Base-by-base conservation (phyloP, 2,113 vertebrate species). In the Plotosus lineatus region DNA sequence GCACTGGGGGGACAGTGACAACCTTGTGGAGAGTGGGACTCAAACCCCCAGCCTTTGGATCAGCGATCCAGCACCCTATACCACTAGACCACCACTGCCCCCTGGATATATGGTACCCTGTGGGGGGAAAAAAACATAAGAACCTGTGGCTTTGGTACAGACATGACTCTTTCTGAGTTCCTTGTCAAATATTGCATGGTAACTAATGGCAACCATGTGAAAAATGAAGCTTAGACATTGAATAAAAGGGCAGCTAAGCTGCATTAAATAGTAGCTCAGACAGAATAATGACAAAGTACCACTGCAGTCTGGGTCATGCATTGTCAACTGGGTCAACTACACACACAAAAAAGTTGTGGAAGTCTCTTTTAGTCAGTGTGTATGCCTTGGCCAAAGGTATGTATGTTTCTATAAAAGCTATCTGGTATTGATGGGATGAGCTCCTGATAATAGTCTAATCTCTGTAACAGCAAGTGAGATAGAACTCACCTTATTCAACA, bases 131-230 rank as follows among this genome's bases (percentile, higher is more conserved):
- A n/a, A n/a, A n/a, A n/a, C n/a, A n/a, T n/a, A n/a, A n/a, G n/a
- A n/a, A n/a, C 72, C 55, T 74, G 56, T 82, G 80, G 50, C 61
- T 55, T 79, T 60, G 60, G 19, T 61, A 80, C 78, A 76, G 75
- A 33, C 73, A 44, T 17, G 53, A 69, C 44, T 55, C 36, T 65
- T 82, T 82, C 77, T 60, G 73, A 53, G 51, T 60, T 86, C 79
- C 78, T 73, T 83, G 46, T 85, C 60, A 78, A 56, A 85, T 82
- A 81, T 56, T 79, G 58, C 75, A 65, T 75, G 61, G 85, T 85
- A 78, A 84, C 85, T 82, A 78, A 68, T 82, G 63, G 85, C 87
- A 88, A 87, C 82, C 56, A 71, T 56, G 50, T 79, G 74, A 36
- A 75, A 79, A 79, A 83, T 77, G 63, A 84, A 83, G 83, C 80